phyloP scores from a whole-genome alignment of 2,888 invertebrate genomes.

The Leptothorax acervorum region DNA sequence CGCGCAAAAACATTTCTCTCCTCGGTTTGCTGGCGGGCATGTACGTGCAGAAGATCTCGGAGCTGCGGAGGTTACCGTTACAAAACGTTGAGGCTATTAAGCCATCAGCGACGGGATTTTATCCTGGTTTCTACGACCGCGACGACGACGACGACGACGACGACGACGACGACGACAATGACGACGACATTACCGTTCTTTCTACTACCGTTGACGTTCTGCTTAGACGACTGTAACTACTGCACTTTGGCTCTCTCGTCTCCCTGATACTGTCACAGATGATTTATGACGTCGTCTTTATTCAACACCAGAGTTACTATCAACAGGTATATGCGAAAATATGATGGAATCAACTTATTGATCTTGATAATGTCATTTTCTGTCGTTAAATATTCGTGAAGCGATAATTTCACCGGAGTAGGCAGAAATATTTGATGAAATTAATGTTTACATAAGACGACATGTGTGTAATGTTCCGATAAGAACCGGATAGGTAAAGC shows the following conservation, averaged over 20 bases:
- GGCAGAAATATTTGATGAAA: background rate
- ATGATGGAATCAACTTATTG: constrained; percentile 43
- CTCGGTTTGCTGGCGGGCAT: constrained; percentile 46
- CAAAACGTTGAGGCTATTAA: constrained; percentile 73
- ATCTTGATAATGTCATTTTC: constrained; percentile 34
- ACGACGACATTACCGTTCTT: constrained; percentile 57
- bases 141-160: constrained; percentile 26
- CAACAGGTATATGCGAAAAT: constrained; percentile 46
- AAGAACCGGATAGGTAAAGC: background rate
- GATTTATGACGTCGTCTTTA: constrained; percentile 47
- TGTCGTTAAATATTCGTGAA: background rate
- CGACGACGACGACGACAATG: constrained; percentile 8
- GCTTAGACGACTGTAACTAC: constrained; percentile 63
- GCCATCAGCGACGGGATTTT: constrained; percentile 68
- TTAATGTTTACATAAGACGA: background rate
- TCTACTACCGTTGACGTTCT: constrained; percentile 72
- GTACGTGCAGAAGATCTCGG: constrained; percentile 56
- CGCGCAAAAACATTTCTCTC: constrained; percentile 59
- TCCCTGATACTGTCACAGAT: constrained; percentile 45
- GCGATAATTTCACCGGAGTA: background rate
- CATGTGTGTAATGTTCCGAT: background rate
- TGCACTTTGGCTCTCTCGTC: constrained; percentile 33
- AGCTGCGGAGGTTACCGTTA: constrained; percentile 63
- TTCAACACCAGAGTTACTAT: constrained; percentile 34
- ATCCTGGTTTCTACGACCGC: constrained; percentile 64